phyloP scores from a whole-genome alignment of 1,140 invertebrate species.

The Drosophila bifasciata region DNA sequence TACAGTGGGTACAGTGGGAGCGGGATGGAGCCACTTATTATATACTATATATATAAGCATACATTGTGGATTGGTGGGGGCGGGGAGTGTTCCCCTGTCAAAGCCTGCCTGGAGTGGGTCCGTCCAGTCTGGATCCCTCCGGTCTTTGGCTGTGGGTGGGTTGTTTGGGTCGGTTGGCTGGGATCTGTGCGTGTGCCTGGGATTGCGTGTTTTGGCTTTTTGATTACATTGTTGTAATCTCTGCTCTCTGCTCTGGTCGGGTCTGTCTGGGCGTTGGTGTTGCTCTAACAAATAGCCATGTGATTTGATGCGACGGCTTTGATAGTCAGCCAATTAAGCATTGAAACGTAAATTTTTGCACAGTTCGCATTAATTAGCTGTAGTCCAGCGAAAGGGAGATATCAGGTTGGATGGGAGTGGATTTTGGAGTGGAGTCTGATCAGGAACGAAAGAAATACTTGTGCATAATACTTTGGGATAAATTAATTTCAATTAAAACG shows the following conservation, averaged over 20 bases:
- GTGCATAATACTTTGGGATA: slow-evolving; percentile 26
- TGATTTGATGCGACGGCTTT: slow-evolving; percentile 79
- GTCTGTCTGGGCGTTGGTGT: slow-evolving; percentile 46
- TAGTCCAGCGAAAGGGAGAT: slow-evolving; percentile 14
- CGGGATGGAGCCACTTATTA: slow-evolving; percentile 31
- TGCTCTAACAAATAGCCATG: slow-evolving; percentile 79
- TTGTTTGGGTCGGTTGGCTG: slow-evolving; percentile 43
- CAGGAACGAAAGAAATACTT: neutral
- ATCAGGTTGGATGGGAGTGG: slow-evolving; percentile 5
- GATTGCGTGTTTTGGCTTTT: slow-evolving; percentile 57
- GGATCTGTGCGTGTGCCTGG: slow-evolving; percentile 54
- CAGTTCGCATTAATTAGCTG: slow-evolving; percentile 72
- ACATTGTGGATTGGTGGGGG: slow-evolving; percentile 13
- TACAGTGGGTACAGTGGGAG: neutral
- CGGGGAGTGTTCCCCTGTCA: too few relatives aligned
- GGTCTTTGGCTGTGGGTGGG: slow-evolving; percentile 15
- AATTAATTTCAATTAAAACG: slow-evolving; percentile 32
- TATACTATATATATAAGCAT: slow-evolving; percentile 37
- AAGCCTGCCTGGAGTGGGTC: slow-evolving; percentile 8
- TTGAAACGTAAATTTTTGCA: slow-evolving; percentile 80
- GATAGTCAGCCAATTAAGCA: slow-evolving; percentile 79
- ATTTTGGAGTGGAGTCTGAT: slow-evolving; percentile 15
- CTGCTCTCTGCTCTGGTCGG: slow-evolving; percentile 2
- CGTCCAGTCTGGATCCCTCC: slow-evolving; percentile 10
- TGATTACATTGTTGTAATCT: slow-evolving; percentile 50